Evolutionary conservation across 2,113 vertebrate genomes (phyloP).

Genomic region (Oreocharis arfaki): DNA sequence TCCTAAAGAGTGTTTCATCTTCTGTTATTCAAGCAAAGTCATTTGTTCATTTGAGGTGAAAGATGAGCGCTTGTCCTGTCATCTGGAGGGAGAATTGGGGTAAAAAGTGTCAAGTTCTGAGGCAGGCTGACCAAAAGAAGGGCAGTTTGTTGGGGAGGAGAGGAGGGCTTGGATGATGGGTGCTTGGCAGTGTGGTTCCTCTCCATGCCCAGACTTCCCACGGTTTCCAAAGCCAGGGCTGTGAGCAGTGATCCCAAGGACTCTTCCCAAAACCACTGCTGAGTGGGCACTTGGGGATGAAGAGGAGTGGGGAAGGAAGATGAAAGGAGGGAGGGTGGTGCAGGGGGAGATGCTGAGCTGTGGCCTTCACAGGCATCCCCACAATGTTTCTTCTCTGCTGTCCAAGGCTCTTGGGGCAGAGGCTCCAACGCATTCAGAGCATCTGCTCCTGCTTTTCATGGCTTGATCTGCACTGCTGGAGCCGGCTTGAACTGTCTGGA

Average conservation of each 20-base stretch:
- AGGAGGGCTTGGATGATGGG: background rate
- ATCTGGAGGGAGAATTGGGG: background rate
- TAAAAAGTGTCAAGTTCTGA: background rate
- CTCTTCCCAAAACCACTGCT: background rate
- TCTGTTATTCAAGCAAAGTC: fast-evolving
- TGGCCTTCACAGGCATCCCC: background rate
- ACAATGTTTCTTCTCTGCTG: background rate
- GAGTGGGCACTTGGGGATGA: background rate
- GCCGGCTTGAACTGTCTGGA: fast-evolving
- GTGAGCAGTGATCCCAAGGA: background rate
- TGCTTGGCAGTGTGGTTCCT: fast-evolving
- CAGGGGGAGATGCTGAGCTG: background rate
- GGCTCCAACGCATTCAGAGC: fast-evolving
- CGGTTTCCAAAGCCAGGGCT: background rate
- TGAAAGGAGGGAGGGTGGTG: background rate
- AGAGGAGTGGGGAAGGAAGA: background rate
- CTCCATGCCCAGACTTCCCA: background rate
- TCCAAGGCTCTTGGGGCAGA: background rate
- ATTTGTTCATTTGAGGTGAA: background rate
- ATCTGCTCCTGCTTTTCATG: background rate
- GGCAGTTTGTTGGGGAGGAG: background rate
- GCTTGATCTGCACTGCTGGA: background rate
- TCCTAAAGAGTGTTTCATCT: background rate
- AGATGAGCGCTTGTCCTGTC: background rate
- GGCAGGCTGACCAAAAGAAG: background rate